A percentile compares a stretch with the other conserved stretches of the same genome.
Conservation (phyloP, 2,888 invertebrate species). For the Drosophila yooni region DNA sequence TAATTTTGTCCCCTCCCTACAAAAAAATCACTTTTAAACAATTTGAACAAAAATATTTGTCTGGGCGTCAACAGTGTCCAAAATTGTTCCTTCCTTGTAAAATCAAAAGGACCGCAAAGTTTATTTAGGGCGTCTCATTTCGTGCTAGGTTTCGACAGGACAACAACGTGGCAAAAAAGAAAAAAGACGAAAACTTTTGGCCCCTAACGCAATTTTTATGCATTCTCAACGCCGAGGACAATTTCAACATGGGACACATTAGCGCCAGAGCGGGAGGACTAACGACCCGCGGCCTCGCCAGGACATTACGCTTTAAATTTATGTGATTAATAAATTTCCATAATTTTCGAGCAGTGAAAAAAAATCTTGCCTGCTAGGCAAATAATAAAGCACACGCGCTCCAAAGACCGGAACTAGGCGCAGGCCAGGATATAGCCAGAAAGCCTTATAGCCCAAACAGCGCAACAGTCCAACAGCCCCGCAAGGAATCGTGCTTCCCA, state of each 20-base stretch:
- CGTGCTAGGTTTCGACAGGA: constrained; percentile 3
- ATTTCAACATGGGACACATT: constrained; percentile 75
- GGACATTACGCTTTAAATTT: constrained; percentile 79
- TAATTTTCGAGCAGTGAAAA: constrained; percentile 64
- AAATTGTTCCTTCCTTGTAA: constrained; percentile 41
- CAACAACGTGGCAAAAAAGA: constrained; percentile 8
- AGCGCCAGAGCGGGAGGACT: constrained; percentile 61
- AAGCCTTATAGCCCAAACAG: constrained; percentile 1
- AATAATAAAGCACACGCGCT: constrained; percentile 54
- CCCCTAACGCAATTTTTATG: constrained; percentile 76
- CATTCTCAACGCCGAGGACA: constrained; percentile 57
- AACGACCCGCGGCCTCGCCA: constrained; percentile 56
- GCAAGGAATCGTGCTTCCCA: constrained; percentile 46
- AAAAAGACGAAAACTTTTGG: constrained; percentile 39
- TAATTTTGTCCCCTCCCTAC: constrained; percentile 31
- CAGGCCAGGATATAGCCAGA: constrained; percentile 15
- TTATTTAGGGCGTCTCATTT: constrained; percentile 61
- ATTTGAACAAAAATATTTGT: constrained; percentile 77
- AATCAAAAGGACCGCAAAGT: constrained; percentile 71
- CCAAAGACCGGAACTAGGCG: constrained; percentile 47
- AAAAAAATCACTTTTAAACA: constrained; percentile 77
- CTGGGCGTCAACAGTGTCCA: constrained; percentile 67
- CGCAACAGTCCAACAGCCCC: constrained; percentile 34
- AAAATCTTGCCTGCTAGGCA: constrained; percentile 50
- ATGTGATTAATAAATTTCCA: constrained; percentile 83